Base-by-base conservation (phyloP, 2,888 invertebrate species). In the Pseudococcus jackbeardsleyi region DNA sequence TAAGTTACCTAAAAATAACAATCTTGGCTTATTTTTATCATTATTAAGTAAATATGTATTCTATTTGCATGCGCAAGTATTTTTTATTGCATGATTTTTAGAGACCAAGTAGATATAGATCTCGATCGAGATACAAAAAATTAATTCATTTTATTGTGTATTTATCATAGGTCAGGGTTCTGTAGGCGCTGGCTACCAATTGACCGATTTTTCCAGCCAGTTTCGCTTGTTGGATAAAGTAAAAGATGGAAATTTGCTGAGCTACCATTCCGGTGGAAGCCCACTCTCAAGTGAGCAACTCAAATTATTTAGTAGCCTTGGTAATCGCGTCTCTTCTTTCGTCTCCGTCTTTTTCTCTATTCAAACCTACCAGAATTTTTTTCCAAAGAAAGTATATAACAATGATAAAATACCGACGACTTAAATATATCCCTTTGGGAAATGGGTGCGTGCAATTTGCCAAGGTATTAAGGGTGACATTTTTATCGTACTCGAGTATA, bases 151-250 rank as follows among this genome's bases (percentile, higher is more conserved):
- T 77, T 77, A 7, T 77, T 79, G n/a, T 79, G n/a, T 42, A 42
- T 79, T n/a, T 42, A 79, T n/a, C 79, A 42, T 79, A 79, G 79
- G 79, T 79, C 79, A 79, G 79, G 79, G 42, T 42, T 79, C 72
- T 72, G 5, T 42, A 17, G 26, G 19, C 42, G n/a, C 17, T n/a
- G n/a, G 5, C 11, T 17, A 42, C 39, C 79, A 79, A n/a, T n/a
- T 42, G 26, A 46, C 33, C 68, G 68, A 72, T 72, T 79, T 79
- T n/a, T 39, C 79, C 79, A 79, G 79, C 42, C 79, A 79, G 46
- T 79, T 79, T 79, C 79, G 42, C 8, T 46, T 79, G 46, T 79
- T 79, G 79, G 79, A 79, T 79, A 79, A 79, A 79, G 26, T 79
- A 8, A 79, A 79, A 46, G 79, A 79, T 42, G 79, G 79, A 79